These are phyloP conservation scores for Centropus unirufus DNA, from an alignment of 2,113 vertebrate genomes.

Conservation along the genomic window DNA sequence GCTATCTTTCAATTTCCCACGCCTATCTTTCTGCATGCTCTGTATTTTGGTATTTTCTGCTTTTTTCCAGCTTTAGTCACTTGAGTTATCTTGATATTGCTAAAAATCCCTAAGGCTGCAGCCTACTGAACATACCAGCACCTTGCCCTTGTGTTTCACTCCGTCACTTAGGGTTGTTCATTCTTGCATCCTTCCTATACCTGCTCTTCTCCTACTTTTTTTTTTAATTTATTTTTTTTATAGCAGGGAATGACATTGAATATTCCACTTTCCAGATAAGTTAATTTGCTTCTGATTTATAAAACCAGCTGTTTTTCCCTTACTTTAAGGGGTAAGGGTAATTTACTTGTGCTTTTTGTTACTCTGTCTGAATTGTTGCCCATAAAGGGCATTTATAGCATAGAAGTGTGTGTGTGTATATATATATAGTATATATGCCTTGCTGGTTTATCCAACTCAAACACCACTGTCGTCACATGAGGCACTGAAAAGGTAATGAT, in stretches of 20 bases:
- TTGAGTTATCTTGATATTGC: background rate
- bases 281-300: background rate
- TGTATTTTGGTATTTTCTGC: background rate
- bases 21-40: background rate
- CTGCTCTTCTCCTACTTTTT: background rate
- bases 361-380: background rate
- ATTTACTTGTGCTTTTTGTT: background rate
- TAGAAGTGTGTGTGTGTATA: background rate
- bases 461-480: background rate
- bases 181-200: background rate
- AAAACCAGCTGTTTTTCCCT: background rate
- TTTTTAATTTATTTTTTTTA: background rate
- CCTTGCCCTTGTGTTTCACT: background rate
- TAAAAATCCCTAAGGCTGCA: background rate
- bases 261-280: background rate
- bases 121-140: background rate
- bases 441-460: background rate
- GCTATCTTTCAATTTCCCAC: background rate
- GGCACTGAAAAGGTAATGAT: background rate
- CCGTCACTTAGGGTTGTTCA: background rate
- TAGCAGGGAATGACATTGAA: background rate
- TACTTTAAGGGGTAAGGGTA: background rate
- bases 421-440: no score
- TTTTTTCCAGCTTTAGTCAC: background rate
- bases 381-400: background rate